A percentile compares a stretch with the other conserved stretches of the same genome.
phyloP scores from a whole-genome alignment of 2,113 vertebrate species.

The Caloenas nicobarica region DNA sequence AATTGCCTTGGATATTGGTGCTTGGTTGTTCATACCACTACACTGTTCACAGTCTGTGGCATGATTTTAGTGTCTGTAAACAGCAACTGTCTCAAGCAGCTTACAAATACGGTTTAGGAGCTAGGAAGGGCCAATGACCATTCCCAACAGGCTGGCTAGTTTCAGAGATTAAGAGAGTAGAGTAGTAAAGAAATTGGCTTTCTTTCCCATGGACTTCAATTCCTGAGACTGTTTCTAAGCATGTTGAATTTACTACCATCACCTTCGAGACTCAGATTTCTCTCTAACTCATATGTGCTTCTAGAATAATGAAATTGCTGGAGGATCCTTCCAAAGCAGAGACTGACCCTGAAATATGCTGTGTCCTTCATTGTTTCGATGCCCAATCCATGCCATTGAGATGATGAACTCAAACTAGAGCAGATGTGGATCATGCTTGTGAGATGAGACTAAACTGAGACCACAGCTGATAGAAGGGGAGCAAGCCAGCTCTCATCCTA shows the following conservation, averaged over 20 bases:
- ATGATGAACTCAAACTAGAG: neutral
- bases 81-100: neutral
- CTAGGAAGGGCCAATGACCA: neutral
- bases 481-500: neutral
- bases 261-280: neutral
- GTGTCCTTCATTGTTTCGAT: neutral
- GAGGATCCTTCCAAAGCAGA: neutral
- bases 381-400: accelerated
- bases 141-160: neutral
- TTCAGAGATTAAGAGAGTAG: neutral
- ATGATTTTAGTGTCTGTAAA: neutral
- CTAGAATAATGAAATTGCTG: neutral
- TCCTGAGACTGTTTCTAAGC: neutral
- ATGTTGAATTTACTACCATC: neutral
- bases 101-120: neutral
- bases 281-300: neutral
- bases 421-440: neutral
- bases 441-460: neutral
- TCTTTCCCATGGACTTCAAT: neutral
- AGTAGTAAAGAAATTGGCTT: neutral
- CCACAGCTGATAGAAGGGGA: neutral
- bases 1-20: neutral
- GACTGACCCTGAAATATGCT: neutral
- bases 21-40: neutral
- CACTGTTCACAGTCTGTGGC: neutral